phyloP scores from a whole-genome alignment of 2,888 invertebrate genomes.

The Plagodis dolabraria region DNA sequence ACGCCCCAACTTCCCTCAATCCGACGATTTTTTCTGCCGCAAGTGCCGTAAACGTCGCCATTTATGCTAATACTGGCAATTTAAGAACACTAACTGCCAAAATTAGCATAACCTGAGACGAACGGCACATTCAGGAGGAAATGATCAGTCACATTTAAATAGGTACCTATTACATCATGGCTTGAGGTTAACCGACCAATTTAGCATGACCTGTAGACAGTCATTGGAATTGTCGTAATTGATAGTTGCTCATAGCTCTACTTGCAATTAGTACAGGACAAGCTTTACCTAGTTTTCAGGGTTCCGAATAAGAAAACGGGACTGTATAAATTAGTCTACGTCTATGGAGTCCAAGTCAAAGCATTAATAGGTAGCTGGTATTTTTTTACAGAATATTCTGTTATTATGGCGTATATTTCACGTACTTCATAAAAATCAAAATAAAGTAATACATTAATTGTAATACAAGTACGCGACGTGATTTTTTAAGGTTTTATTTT shows the following conservation, averaged over 20 bases:
- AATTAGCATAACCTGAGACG: conserved; percentile 14
- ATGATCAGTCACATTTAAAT: conserved; percentile 22
- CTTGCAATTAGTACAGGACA: too few species aligned
- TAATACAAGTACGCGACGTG: too few species aligned
- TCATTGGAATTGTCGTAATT: conserved; percentile 17
- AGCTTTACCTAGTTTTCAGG: too few species aligned
- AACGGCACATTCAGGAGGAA: conserved; percentile 15
- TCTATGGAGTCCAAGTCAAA: too few species aligned
- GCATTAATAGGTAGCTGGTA: too few species aligned
- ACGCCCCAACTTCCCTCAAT: conserved; percentile 9
- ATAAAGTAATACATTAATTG: too few species aligned
- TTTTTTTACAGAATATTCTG: too few species aligned
- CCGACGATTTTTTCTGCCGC: conserved; percentile 7
- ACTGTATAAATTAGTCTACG: too few species aligned
- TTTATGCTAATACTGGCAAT: conserved; percentile 22
- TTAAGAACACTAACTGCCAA: conserved; percentile 13
- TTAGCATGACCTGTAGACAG: conserved; percentile 30
- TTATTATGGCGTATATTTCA: too few species aligned
- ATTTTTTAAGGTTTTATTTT: too few species aligned
- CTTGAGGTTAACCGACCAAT: conserved; percentile 32
- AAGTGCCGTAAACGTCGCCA: conserved; percentile 1
- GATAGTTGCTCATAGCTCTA: conserved; percentile 4
- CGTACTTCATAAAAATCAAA: too few species aligned
- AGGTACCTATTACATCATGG: conserved; percentile 17
- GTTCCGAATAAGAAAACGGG: too few species aligned